phyloP scores from a whole-genome alignment of 2,797 vertebrate genomes.

The Selene dorsalis region DNA sequence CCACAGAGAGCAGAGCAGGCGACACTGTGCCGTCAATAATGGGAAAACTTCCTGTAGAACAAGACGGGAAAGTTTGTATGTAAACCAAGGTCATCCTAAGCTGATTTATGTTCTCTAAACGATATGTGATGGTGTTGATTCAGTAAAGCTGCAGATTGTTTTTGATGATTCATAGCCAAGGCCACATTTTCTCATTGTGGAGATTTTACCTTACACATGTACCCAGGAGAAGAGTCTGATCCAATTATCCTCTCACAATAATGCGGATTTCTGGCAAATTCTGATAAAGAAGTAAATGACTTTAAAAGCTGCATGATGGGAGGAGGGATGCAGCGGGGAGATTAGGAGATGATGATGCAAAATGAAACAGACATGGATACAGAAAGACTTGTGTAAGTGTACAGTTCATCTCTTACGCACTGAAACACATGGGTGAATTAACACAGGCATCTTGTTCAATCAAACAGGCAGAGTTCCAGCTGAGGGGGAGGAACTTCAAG shows the following conservation, averaged over 20 bases:
- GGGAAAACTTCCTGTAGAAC: constrained; percentile 5
- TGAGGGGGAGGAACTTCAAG: constrained; percentile 66
- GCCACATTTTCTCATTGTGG: constrained; percentile 22
- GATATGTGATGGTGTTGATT: constrained; percentile 8
- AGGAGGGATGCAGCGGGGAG: constrained; percentile 40
- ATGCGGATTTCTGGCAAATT: constrained; percentile 55
- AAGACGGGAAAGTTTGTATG: background rate
- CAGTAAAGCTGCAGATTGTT: constrained; percentile 33
- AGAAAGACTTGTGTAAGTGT: constrained; percentile 17
- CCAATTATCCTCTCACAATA: constrained; percentile 61
- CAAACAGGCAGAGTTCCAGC: constrained; percentile 57
- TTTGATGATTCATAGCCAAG: constrained; percentile 16
- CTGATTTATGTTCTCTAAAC: constrained; percentile 25
- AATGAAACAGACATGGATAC: constrained; percentile 37
- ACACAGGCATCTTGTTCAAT: constrained; percentile 35
- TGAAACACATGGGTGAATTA: constrained; percentile 30
- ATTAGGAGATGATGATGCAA: constrained; percentile 56
- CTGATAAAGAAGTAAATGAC: constrained; percentile 64
- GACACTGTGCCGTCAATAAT: background rate
- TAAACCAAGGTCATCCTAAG: constrained; percentile 39
- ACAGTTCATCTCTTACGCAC: constrained; percentile 19
- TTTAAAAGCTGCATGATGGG: constrained; percentile 56
- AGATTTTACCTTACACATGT: constrained; percentile 15
- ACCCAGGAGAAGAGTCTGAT: constrained; percentile 50
- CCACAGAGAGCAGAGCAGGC: constrained; percentile 5